Evolutionary conservation across 2,113 vertebrate genomes (phyloP).

Genomic region (Lophotis ruficrista): DNA sequence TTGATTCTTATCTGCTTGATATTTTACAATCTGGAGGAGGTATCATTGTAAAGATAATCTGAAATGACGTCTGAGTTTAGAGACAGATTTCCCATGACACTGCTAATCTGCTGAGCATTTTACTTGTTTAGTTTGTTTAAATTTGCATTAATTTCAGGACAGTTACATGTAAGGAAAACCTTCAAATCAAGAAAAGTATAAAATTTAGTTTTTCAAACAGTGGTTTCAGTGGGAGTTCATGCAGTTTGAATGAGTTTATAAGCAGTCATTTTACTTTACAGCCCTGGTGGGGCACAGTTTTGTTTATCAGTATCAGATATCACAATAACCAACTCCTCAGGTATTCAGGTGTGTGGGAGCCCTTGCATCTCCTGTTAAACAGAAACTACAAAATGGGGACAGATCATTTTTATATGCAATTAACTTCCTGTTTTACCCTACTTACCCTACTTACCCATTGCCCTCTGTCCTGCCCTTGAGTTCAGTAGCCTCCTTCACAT

Average conservation of each 20-base stretch:
- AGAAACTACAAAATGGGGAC: constrained; percentile 73
- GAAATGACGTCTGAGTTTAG: constrained; percentile 54
- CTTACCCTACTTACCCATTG: neutral
- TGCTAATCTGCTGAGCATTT: constrained; percentile 60
- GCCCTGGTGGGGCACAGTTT: constrained; percentile 44
- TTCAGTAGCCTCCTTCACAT: constrained; percentile 64
- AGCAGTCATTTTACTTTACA: constrained; percentile 59
- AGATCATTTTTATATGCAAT: constrained; percentile 82
- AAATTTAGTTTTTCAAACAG: constrained; percentile 14
- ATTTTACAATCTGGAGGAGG: constrained; percentile 74
- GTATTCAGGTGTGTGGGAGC: constrained; percentile 78
- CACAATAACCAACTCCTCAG: constrained; percentile 80
- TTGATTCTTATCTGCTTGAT: constrained; percentile 77
- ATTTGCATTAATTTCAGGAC: neutral
- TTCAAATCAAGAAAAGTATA: constrained; percentile 35
- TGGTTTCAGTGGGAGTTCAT: constrained; percentile 3
- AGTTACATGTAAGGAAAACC: neutral
- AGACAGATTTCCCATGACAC: constrained; percentile 62
- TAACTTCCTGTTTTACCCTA: constrained; percentile 62
- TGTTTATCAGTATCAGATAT: constrained; percentile 67
- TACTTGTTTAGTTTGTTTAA: constrained; percentile 45
- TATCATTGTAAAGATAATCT: constrained; percentile 71
- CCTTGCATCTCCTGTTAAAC: constrained; percentile 73
- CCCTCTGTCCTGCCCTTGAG: neutral
- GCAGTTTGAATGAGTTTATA: neutral